Percentiles rank a stretch among this genome's conserved stretches.
These are phyloP conservation scores for Aphidius ervi DNA, from an alignment of 1,140 invertebrate species.

Conservation along the genomic window DNA sequence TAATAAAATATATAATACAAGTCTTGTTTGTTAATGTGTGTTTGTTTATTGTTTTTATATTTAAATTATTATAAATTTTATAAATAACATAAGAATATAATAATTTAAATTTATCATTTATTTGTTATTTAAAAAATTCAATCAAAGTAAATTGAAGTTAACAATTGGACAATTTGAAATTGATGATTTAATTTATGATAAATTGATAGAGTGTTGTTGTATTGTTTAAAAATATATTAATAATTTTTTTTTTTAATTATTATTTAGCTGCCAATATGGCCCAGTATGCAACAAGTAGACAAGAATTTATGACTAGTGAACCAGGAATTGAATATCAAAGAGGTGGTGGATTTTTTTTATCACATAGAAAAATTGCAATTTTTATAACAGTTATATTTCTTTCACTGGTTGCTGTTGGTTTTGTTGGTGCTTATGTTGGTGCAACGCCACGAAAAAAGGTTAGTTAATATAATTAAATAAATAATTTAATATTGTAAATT, in stretches of 20 bases:
- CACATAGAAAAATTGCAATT: constrained; percentile 36
- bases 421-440: constrained; percentile 36
- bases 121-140: too few species aligned
- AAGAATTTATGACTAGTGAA: constrained; percentile 33
- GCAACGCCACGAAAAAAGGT: constrained; percentile 33
- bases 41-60: not conserved
- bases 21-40: not conserved
- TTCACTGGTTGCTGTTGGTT: constrained; percentile 31
- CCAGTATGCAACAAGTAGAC: constrained; percentile 31
- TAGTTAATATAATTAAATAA: constrained; percentile 8
- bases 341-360: constrained; percentile 41
- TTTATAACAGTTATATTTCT: constrained; percentile 32
- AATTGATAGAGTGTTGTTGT: not conserved
- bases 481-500: not conserved
- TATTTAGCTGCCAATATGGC: constrained; percentile 37
- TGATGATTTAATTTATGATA: not conserved
- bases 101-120: too few species aligned
- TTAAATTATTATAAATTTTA: too few species aligned
- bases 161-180: not conserved
- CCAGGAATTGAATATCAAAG: constrained; percentile 34
- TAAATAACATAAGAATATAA: too few species aligned
- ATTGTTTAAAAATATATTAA: constrained; percentile 8
- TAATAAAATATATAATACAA: too few species aligned
- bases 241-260: constrained; percentile 13
- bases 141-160: too few species aligned